phyloP scores from a whole-genome alignment of 2,888 invertebrate species.

The Ctenicera cuprea region DNA sequence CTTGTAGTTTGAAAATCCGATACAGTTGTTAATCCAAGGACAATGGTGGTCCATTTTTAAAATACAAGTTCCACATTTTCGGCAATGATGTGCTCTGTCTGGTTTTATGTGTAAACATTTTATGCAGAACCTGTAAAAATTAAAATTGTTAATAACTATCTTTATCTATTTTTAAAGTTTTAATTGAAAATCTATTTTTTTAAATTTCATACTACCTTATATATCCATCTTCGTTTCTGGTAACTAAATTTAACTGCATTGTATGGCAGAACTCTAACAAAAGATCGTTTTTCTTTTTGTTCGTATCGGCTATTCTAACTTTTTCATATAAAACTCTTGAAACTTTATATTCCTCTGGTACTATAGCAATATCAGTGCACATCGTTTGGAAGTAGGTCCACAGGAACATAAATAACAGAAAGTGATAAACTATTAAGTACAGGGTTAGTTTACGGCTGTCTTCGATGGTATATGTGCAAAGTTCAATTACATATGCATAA shows the following conservation, averaged over 20 bases:
- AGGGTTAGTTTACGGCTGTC: background rate
- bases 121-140: constrained; percentile 77
- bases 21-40: constrained; percentile 97
- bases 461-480: constrained; percentile 28
- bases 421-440: constrained; percentile 33
- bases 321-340: constrained; percentile 83
- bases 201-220: constrained; percentile 87
- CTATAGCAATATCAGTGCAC: constrained; percentile 84
- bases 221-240: constrained; percentile 80
- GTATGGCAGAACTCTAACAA: constrained; percentile 81
- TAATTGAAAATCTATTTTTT: background rate
- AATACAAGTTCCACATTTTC: constrained; percentile 93
- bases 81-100: constrained; percentile 96
- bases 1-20: constrained; percentile 96
- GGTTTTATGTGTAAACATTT: constrained; percentile 95
- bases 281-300: constrained; percentile 80
- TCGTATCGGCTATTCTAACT: constrained; percentile 83
- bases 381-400: constrained; percentile 80
- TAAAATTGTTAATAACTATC: background rate
- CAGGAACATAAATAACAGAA: constrained; percentile 31
- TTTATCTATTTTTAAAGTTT: background rate
- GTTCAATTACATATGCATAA: constrained; percentile 40
- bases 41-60: constrained; percentile 99
- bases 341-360: constrained; percentile 87
- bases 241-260: constrained; percentile 85